Percentiles rank a stretch among this genome's conserved stretches.
Evolutionary conservation across 2,797 vertebrate genomes (phyloP).

Genomic region (Hylomyscus alleni): DNA sequence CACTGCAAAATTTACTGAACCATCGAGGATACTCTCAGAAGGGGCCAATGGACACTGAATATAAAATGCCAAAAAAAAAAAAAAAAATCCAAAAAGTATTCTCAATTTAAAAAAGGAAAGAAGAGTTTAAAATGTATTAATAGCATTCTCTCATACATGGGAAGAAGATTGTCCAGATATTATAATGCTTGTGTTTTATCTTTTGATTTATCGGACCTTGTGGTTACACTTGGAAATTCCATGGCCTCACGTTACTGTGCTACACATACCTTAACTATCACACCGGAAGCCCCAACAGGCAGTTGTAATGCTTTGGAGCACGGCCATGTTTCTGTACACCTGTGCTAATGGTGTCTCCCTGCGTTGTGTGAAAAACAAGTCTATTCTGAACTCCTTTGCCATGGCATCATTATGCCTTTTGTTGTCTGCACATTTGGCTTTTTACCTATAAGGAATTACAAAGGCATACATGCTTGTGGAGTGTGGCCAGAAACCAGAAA

Average conservation of each 20-base stretch:
- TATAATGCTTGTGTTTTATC: neutral
- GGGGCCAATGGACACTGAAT: slow-evolving; percentile 94
- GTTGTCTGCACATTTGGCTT: slow-evolving; percentile 6
- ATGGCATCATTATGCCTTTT: neutral
- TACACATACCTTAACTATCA: no score
- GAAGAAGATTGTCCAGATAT: neutral
- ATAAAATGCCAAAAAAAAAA: slow-evolving; percentile 42
- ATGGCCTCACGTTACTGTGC: neutral
- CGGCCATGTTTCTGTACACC: neutral
- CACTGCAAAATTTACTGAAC: slow-evolving; percentile 97
- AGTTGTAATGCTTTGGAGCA: neutral
- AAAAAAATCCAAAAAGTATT: slow-evolving; percentile 28
- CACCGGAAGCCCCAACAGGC: rapidly evolving
- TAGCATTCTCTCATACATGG: neutral
- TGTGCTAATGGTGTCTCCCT: neutral
- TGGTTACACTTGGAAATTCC: neutral
- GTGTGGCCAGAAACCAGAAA: slow-evolving; percentile 24
- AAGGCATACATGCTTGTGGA: neutral
- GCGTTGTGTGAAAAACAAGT: neutral
- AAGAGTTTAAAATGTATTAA: slow-evolving; percentile 25
- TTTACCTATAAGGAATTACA: neutral
- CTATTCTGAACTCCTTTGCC: neutral
- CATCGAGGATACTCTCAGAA: slow-evolving; percentile 96
- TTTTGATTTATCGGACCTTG: neutral
- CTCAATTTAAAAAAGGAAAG: slow-evolving; percentile 29